Conservation (phyloP, 2,113 vertebrate genomes). For the Camelus bactrianus region DNA sequence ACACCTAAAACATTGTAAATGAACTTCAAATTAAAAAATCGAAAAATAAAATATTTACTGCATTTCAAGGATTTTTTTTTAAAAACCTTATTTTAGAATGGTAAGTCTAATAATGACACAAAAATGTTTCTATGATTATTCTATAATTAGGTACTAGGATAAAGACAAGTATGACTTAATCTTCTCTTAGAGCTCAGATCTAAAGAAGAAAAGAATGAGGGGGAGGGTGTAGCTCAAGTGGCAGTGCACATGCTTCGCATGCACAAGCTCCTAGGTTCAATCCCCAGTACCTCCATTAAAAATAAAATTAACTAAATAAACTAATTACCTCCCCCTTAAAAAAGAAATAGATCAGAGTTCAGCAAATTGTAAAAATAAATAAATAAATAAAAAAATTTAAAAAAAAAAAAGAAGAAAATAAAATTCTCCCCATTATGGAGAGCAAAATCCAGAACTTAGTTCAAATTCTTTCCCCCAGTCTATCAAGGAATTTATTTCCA, state of each 20-base stretch:
- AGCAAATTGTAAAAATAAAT: no score
- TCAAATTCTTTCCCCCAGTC: neutral
- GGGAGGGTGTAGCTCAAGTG: no score
- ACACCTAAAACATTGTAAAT: no score
- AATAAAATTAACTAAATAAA: no score
- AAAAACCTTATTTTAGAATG: neutral
- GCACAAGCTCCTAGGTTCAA: no score
- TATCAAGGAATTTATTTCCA: neutral
- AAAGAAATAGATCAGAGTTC: no score
- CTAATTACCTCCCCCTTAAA: no score
- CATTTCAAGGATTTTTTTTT: neutral
- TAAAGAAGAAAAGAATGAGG: neutral
- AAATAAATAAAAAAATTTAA: no score
- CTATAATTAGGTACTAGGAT: neutral
- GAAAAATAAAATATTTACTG: neutral
- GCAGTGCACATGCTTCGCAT: no score
- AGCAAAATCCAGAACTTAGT: neutral
- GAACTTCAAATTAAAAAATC: no score
- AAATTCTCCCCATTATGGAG: neutral
- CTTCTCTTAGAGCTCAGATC: neutral
- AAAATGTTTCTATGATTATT: conserved; percentile 25
- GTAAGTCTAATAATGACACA: neutral
- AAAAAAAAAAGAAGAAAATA: neutral
- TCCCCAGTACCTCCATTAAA: no score
- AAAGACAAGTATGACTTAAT: neutral